Evolutionary conservation across 2,113 vertebrate genomes (phyloP).

Genomic region (Canis aureus): DNA sequence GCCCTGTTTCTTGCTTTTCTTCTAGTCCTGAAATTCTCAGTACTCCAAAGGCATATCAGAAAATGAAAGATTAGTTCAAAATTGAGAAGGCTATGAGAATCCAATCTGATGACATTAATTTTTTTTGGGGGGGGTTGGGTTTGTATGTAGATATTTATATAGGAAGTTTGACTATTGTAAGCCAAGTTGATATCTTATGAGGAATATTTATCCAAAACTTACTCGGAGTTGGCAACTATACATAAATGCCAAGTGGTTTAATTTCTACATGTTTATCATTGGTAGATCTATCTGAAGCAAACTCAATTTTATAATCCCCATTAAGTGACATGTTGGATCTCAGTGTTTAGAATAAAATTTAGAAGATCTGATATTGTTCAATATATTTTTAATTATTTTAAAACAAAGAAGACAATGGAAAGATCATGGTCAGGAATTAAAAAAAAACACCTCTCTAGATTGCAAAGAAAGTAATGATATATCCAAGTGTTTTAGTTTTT

Average conservation of each 20-base stretch:
- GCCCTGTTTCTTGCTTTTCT: not conserved
- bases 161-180: not conserved
- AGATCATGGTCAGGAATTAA: not conserved
- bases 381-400: not conserved
- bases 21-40: not conserved
- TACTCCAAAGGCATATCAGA: not conserved
- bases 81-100: not conserved
- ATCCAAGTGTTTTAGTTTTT: not conserved
- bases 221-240: not conserved
- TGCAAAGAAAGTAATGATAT: slow-evolving; percentile 18
- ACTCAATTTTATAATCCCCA: not conserved
- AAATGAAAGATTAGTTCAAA: not conserved
- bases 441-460: not conserved
- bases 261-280: not conserved
- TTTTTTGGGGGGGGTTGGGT: not conserved
- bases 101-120: not conserved
- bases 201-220: slow-evolving; percentile 32
- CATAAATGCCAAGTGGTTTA: not conserved
- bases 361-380: not conserved
- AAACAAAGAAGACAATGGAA: not conserved
- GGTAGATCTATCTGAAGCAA: not conserved
- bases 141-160: not conserved
- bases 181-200: not conserved
- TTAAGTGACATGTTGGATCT: not conserved
- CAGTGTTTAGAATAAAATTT: slow-evolving; percentile 24